These are phyloP conservation scores for Drosophila peninsularis DNA, from an alignment of 2,888 invertebrate genomes.

Conservation along the genomic window DNA sequence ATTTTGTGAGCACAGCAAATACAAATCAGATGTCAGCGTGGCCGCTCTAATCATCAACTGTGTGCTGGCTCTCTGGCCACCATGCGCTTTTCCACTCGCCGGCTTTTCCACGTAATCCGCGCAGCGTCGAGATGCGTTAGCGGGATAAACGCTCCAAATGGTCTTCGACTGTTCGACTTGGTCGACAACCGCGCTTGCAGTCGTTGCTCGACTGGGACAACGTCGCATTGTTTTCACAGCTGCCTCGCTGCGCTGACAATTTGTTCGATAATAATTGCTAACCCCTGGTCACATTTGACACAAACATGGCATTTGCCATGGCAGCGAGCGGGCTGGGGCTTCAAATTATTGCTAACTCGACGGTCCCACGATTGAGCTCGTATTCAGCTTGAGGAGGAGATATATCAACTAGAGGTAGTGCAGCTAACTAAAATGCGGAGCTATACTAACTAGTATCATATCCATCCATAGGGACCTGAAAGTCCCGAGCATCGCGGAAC, in stretches of 20 bases:
- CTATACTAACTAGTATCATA: neutral
- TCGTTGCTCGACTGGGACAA: constrained; percentile 25
- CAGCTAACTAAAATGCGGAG: neutral
- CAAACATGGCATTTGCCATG: constrained; percentile 27
- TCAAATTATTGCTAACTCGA: constrained; percentile 3
- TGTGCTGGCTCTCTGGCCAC: constrained; percentile 38
- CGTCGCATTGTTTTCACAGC: constrained; percentile 79
- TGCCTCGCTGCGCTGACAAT: constrained; percentile 81
- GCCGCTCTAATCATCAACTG: constrained; percentile 82
- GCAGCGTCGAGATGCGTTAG: constrained; percentile 58
- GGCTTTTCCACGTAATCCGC: constrained; percentile 67
- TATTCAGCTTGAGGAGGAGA: neutral
- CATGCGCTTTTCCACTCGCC: constrained; percentile 61
- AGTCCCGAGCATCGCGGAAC: too few relatives aligned
- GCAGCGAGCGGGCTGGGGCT: neutral
- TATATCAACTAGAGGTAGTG: neutral
- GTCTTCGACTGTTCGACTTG: constrained; percentile 16
- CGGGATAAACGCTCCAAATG: constrained; percentile 50
- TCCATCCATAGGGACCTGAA: too few relatives aligned
- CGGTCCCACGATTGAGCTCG: neutral
- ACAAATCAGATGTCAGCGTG: constrained; percentile 83
- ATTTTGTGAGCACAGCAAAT: constrained; percentile 81
- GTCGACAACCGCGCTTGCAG: constrained; percentile 34
- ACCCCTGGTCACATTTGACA: constrained; percentile 82
- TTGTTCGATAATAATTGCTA: constrained; percentile 85